These are phyloP conservation scores for Coracias cyanogaster DNA, from an alignment of 2,797 vertebrate species.

Conservation along the genomic window DNA sequence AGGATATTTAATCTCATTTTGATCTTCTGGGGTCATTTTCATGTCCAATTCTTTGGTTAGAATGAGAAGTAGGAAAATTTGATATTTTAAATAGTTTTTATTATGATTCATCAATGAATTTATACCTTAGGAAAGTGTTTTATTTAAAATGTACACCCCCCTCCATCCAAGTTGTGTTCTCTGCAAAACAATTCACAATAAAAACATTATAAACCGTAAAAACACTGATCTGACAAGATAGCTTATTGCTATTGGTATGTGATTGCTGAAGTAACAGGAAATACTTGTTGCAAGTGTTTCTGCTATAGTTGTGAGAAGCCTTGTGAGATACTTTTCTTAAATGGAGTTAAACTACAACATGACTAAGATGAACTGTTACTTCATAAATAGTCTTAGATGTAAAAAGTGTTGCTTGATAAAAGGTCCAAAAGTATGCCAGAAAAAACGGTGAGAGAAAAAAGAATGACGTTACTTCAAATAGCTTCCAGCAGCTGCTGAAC, in stretches of 20 bases:
- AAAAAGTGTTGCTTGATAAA: constrained; percentile 42
- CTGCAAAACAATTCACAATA: background rate
- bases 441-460: background rate
- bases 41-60: background rate
- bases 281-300: constrained; percentile 4
- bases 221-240: background rate
- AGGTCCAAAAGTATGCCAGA: background rate
- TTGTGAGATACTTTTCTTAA: background rate
- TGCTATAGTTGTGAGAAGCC: background rate
- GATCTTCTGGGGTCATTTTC: background rate
- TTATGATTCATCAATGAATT: background rate
- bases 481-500: constrained; percentile 34
- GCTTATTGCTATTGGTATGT: background rate
- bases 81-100: background rate
- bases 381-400: constrained; percentile 27
- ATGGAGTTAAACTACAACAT: constrained; percentile 2
- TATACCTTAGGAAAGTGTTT: background rate
- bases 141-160: background rate
- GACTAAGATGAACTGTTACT: constrained; percentile 34
- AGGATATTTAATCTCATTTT: background rate
- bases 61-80: background rate
- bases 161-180: background rate
- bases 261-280: constrained; percentile 18
- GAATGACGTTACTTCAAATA: constrained; percentile 13
- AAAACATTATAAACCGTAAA: background rate